Percentiles rank a stretch among this genome's conserved stretches.
These are phyloP conservation scores for Drosophila engyochracea DNA, from an alignment of 2,888 invertebrate species.

Conservation along the genomic window DNA sequence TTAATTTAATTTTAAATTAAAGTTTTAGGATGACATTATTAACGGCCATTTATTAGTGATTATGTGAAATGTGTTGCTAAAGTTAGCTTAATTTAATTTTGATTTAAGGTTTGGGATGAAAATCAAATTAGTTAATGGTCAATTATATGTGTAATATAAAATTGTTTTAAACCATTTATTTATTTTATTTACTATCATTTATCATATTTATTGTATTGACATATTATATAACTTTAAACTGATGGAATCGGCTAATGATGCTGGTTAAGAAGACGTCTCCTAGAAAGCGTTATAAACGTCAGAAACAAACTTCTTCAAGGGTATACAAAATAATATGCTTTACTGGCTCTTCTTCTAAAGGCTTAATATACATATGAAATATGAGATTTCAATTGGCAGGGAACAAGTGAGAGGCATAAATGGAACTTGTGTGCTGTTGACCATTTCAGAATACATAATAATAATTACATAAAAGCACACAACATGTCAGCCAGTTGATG, in stretches of 20 bases:
- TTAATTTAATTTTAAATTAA: too few species aligned
- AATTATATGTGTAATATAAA: too few species aligned
- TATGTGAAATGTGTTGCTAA: too few species aligned
- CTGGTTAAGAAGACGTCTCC: not conserved
- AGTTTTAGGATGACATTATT: too few species aligned
- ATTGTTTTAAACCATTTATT: not conserved
- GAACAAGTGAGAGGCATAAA: not conserved
- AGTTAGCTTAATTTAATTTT: too few species aligned
- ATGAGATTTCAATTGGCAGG: not conserved
- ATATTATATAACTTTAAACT: not conserved
- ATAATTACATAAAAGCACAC: constrained; percentile 1
- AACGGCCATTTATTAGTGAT: too few species aligned
- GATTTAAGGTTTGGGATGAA: too few species aligned
- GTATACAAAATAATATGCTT: not conserved
- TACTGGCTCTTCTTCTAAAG: not conserved
- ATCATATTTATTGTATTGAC: not conserved
- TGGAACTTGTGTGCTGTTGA: not conserved
- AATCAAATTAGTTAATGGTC: too few species aligned
- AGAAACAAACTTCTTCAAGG: not conserved
- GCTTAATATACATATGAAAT: not conserved
- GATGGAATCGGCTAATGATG: not conserved
- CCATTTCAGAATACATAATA: constrained; percentile 3
- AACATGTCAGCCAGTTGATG: constrained; percentile 14
- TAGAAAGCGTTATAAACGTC: not conserved
- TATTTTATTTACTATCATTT: not conserved